Evolutionary conservation across 2,888 invertebrate species (phyloP), one percentile per base, ranked within the genome.

Genomic region (Patella depressa): DNA sequence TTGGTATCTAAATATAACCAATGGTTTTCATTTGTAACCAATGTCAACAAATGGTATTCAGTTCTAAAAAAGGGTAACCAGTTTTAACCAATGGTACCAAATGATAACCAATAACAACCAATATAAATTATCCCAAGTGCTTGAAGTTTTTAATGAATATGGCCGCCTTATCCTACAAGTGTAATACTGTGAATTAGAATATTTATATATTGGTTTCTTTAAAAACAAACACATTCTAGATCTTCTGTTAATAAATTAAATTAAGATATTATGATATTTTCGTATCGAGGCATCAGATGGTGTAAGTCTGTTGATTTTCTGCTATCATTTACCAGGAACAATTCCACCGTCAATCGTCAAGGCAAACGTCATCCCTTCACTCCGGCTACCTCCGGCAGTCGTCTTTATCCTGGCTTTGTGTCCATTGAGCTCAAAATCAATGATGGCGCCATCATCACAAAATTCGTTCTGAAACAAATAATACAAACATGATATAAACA

Each of bases 331-430:
- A 59, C 59, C 17, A 19, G 59, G 59, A 17, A 59, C 59, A 17
- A 59, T 19, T 59, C 59, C 59, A 19, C 59, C 59, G 19, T 59
- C 59, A 59, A 59, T 59, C 19, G 59, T 59, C 59, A 59, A 59
- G 19, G 59, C 17, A 59, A 59, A 59, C 17, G n/a, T 59, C 59
- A 59, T 59, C 19, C 59, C 59, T 59, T 59, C 59, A 59, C 19
- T 19, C 19, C 59, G 59, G 19, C 59, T 59, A 59, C 15, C 7
- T 19, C 59, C 19, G 19, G 59, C 59, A 19, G 59, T 59, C 9
- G 59, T 59, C 59, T 59, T 59, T 59, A 59, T 59, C 17, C 59
- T 17, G 19, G 59, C 59, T 59, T 59, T 59, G 59, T 59, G 59
- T 17, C 59, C 59, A 19, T 59, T 59, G 15, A 59, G 19, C 15